Evolutionary conservation across 30 jellyfish, hydroid and myxozoan genomes (phyloP).

Genomic region (Pseudorhiza aurosa): DNA sequence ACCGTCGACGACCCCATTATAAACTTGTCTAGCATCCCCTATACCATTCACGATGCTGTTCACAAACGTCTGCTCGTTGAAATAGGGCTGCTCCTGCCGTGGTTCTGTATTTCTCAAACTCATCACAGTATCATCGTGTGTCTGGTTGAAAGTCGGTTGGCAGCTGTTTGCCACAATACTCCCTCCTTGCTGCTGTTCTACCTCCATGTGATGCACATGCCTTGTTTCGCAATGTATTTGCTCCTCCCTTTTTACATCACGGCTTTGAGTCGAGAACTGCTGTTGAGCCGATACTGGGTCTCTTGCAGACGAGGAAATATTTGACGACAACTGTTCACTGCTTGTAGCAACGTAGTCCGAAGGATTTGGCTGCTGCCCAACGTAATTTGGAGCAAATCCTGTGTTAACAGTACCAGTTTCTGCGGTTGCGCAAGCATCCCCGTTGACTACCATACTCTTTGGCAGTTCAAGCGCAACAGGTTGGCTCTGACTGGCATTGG

Average conservation of each 20-base stretch:
- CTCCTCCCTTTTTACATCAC: background rate
- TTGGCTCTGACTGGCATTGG: background rate
- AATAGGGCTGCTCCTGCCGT: slow-evolving; percentile 5
- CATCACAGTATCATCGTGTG: background rate
- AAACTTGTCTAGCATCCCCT: background rate
- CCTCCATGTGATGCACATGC: background rate
- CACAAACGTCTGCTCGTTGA: background rate
- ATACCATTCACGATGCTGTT: background rate
- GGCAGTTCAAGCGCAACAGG: background rate
- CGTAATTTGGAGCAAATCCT: background rate
- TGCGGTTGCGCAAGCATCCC: background rate
- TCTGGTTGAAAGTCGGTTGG: background rate
- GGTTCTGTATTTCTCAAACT: background rate
- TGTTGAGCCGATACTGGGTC: background rate
- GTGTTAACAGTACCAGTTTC: background rate
- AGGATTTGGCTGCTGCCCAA: background rate
- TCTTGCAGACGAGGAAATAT: background rate
- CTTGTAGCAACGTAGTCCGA: background rate
- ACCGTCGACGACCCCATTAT: background rate
- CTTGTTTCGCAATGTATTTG: background rate
- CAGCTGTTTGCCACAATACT: background rate
- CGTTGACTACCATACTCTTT: background rate
- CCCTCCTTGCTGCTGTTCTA: slow-evolving; percentile 8
- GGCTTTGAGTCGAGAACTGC: background rate
- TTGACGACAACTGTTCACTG: background rate